Evolutionary conservation across 1,140 invertebrate species (phyloP).

Genomic region (Mya arenaria): DNA sequence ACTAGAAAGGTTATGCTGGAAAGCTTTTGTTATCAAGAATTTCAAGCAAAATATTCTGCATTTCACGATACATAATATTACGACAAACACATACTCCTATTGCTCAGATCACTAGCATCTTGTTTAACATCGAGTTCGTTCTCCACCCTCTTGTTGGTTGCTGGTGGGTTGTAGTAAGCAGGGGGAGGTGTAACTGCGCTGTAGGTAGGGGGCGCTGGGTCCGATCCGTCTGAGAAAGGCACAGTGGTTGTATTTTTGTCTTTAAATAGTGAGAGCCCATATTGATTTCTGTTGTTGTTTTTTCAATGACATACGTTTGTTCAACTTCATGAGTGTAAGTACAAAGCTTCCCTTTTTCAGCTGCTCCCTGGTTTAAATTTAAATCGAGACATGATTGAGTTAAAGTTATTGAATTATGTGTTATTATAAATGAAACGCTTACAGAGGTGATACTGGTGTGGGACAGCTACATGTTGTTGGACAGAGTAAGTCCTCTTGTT

Average conservation of each 20-base stretch:
- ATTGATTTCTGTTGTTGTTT: too few species aligned
- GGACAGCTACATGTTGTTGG: not conserved
- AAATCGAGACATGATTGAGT: not conserved
- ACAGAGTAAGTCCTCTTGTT: constrained; percentile 11
- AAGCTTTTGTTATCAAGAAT: too few species aligned
- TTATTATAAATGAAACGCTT: not conserved
- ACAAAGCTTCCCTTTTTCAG: not conserved
- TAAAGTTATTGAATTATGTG: not conserved
- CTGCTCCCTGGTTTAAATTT: not conserved
- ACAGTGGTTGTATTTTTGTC: not conserved
- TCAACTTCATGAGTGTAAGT: not conserved
- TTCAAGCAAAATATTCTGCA: too few species aligned
- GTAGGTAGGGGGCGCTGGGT: constrained; percentile 7
- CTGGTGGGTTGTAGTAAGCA: not conserved
- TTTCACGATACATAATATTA: not conserved
- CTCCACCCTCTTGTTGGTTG: constrained; percentile 28
- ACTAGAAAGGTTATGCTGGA: too few species aligned
- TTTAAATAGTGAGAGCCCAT: not conserved
- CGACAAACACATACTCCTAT: not conserved
- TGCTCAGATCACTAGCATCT: not conserved
- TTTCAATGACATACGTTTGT: too few species aligned
- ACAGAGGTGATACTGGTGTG: not conserved
- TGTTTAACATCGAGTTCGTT: not conserved
- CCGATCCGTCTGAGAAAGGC: not conserved
- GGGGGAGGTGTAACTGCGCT: not conserved